Conservation (phyloP, 2,797 vertebrate genomes). For the Sebastes baramenuke region DNA sequence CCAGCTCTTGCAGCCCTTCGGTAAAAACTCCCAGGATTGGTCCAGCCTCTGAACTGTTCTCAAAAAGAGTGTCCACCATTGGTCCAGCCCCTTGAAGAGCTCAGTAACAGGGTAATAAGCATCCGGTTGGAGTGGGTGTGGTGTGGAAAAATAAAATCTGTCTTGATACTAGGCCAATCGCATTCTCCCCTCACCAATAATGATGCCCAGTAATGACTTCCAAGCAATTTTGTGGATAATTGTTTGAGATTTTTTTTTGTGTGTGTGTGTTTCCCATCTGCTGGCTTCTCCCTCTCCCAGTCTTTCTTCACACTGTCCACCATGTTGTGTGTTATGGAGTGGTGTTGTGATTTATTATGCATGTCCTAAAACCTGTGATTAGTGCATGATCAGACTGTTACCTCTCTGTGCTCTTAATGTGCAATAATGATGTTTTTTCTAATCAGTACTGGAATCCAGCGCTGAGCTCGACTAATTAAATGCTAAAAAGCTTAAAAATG, state of each 20-base stretch:
- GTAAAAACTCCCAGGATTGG: conserved; percentile 85
- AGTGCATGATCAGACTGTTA: conserved; percentile 17
- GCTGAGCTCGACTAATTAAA: background rate
- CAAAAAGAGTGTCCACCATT: conserved; percentile 79
- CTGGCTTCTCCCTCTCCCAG: conserved; percentile 54
- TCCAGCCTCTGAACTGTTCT: conserved; percentile 80
- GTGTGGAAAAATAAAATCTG: conserved; percentile 75
- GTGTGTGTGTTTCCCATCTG: conserved; percentile 49
- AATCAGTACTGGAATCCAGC: conserved; percentile 3
- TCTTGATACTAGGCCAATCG: conserved; percentile 72
- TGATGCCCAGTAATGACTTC: conserved; percentile 67
- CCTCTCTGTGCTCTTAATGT: background rate
- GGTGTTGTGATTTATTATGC: conserved; percentile 81
- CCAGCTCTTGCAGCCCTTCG: conserved; percentile 37
- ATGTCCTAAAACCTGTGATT: conserved; percentile 72
- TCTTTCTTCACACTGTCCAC: conserved; percentile 5
- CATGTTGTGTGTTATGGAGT: conserved; percentile 72
- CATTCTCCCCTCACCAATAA: conserved; percentile 74
- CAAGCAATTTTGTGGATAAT: conserved; percentile 84
- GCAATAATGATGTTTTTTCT: background rate
- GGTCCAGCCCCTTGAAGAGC: conserved; percentile 86
- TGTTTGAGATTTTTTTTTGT: conserved; percentile 78
- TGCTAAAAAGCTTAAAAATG: background rate
- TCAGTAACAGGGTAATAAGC: conserved; percentile 93
- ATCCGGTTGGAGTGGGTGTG: conserved; percentile 91